Conservation (phyloP, 2,888 invertebrate genomes). For the Zele albiditarsus region DNA sequence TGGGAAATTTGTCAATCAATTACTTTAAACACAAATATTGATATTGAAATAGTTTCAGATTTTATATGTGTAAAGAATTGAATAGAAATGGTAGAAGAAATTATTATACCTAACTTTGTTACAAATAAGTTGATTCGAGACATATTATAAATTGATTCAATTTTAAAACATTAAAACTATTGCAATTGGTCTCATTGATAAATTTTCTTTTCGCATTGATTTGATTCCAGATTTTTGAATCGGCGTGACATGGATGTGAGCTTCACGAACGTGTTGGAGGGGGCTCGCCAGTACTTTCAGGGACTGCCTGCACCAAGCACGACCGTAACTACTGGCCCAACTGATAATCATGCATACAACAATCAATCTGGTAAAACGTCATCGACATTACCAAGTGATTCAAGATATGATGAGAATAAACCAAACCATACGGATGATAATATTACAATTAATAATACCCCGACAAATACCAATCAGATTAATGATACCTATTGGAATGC, state of each 20-base stretch:
- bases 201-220: neutral
- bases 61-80: too few species aligned
- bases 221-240: constrained; percentile 66
- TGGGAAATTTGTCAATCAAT: neutral
- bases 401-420: constrained; percentile 41
- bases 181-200: too few species aligned
- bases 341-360: constrained; percentile 50
- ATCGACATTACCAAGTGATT: constrained; percentile 33
- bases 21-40: neutral
- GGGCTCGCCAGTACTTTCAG: constrained; percentile 88
- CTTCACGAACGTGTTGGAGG: constrained; percentile 87
- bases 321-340: constrained; percentile 65
- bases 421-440: constrained; percentile 38
- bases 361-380: constrained; percentile 41
- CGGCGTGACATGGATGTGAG: constrained; percentile 83
- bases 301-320: constrained; percentile 80
- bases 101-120: too few species aligned
- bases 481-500: constrained; percentile 61
- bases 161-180: too few species aligned
- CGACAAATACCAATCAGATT: constrained; percentile 52
- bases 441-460: neutral
- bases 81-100: too few species aligned
- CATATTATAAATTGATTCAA: too few species aligned
- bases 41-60: neutral
- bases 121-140: too few species aligned